Evolutionary conservation across 2,113 vertebrate species (phyloP), one percentile per base, ranked within the genome.

Genomic region (Melanocharis versteri): DNA sequence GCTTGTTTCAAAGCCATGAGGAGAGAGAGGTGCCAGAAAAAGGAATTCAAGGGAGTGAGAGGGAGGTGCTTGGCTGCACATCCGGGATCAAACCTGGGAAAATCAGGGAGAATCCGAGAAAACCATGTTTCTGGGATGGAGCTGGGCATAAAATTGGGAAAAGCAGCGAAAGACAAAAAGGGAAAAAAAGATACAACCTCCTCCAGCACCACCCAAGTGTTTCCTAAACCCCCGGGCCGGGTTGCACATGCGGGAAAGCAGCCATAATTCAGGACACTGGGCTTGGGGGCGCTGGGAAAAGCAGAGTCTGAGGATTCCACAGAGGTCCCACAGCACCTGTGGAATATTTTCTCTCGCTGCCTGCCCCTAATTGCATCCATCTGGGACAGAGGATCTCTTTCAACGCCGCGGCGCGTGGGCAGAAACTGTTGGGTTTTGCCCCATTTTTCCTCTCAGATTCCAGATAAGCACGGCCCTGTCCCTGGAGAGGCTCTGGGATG

Each of bases 111-210:
- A 69, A 76, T 40, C n/a, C 0, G 0, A 23, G 15, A 40, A 48
- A 87, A 42, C 1, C 10, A 1, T 0, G 0, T 13, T 73, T 48
- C 45, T 0, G 7, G 48, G 44, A 33, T 7, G 24, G 7, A 8
- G 17, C 4, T 31, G n/a, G 33, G 65, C 31, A 47, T 30, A 33
- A 71, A 57, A 71, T 0, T 7, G 30, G 48, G 61, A 19, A 58
- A 92, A 90, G 19, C 5, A 26, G 15, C 48, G 39, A 44, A 58
- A 83, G 8, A 10, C 6, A 50, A 35, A 50, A 40, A 12, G 16
- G 9, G 17, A 3, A 61, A 40, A 68, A 73, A n/a, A 53, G 17
- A 16, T 11, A 30, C 79, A 88, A 69, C 6, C 20, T 28, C 75
- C 35, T 70, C 48, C 82, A 75, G 51, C 73, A 33, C 18, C 37